Evolutionary conservation across 2,888 invertebrate genomes (phyloP).

Genomic region (Oscheius myriophilus): DNA sequence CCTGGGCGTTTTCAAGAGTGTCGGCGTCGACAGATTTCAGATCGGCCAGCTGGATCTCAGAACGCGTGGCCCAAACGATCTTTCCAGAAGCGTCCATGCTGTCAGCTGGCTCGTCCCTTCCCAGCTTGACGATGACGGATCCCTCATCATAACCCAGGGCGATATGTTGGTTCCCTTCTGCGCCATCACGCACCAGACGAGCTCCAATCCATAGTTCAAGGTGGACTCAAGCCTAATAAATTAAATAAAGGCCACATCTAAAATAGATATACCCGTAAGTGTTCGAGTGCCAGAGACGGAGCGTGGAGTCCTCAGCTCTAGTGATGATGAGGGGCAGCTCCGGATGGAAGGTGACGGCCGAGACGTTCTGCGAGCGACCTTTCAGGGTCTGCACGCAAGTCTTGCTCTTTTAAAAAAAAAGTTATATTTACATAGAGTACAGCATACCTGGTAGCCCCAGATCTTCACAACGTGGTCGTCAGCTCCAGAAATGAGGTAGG

Average conservation of each 20-base stretch:
- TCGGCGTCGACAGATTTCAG: conserved; percentile 68
- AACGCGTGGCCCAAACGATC: conserved; percentile 98
- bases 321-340: conserved; percentile 95
- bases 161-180: conserved; percentile 75
- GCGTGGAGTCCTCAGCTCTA: conserved; percentile 82
- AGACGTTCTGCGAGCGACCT: conserved; percentile 93
- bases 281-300: conserved; percentile 97
- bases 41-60: conserved; percentile 86
- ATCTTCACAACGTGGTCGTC: conserved; percentile 97
- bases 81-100: conserved; percentile 99
- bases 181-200: conserved; percentile 89
- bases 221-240: conserved; percentile 81
- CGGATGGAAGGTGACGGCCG: conserved; percentile 91
- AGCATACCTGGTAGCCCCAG: conserved; percentile 92
- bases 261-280: conserved; percentile 85
- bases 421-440: neutral
- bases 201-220: conserved; percentile 94
- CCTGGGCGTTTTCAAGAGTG: conserved; percentile 59
- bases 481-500: conserved; percentile 96
- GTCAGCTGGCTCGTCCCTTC: conserved; percentile 92
- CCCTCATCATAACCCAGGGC: conserved; percentile 97
- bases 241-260: too few species aligned
- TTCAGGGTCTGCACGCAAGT: conserved; percentile 82
- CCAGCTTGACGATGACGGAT: conserved; percentile 91
- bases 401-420: conserved; percentile 48